Evolutionary conservation across 2,113 vertebrate genomes (phyloP).

Genomic region (Halichoerus grypus): DNA sequence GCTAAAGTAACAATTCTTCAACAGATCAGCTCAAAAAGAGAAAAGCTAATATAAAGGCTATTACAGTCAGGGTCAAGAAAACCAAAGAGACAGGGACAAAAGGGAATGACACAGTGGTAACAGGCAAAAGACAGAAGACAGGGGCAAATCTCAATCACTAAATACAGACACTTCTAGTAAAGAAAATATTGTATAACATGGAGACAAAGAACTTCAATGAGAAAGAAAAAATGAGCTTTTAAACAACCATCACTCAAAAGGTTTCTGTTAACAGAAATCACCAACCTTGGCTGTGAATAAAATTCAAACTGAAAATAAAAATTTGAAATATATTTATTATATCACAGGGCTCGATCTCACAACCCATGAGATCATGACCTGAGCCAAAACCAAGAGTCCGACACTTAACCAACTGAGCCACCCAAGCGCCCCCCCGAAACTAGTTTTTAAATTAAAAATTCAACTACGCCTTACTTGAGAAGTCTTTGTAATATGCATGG

Average conservation of each 20-base stretch:
- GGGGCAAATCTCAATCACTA: background rate
- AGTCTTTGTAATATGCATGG: background rate
- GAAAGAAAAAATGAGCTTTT: background rate
- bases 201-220: background rate
- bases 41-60: conserved; percentile 68
- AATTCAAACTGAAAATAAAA: conserved; percentile 9
- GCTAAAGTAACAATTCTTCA: conserved; percentile 83
- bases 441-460: conserved; percentile 50
- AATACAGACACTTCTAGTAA: background rate
- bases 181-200: background rate
- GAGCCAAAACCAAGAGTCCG: background rate
- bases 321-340: background rate
- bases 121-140: background rate
- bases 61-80: conserved; percentile 45
- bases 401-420: background rate
- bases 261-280: background rate
- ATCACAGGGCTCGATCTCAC: background rate
- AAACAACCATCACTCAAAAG: background rate
- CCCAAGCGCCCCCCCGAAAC: background rate
- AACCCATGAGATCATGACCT: background rate
- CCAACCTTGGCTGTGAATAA: background rate
- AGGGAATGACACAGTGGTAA: background rate
- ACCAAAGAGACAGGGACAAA: background rate
- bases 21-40: conserved; percentile 62
- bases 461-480: background rate